These are phyloP conservation scores for Platycheirus albimanus DNA, from an alignment of 2,888 invertebrate species.

Conservation along the genomic window DNA sequence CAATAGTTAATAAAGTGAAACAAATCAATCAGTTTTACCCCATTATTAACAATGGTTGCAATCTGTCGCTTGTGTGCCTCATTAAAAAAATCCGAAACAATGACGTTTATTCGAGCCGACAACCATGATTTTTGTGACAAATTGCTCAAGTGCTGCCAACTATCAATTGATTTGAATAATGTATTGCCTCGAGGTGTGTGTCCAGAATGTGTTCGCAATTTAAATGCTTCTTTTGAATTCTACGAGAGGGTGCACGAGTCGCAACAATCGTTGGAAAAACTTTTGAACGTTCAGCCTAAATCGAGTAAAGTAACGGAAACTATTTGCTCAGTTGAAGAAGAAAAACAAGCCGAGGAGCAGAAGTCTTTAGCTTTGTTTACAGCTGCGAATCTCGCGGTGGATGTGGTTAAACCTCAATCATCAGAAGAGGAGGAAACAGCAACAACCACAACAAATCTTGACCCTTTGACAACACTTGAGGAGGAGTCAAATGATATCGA, in stretches of 20 bases:
- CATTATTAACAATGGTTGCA: constrained; percentile 57
- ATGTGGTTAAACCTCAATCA: not conserved
- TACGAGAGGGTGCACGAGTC: constrained; percentile 77
- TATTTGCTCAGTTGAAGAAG: not conserved
- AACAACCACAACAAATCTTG: not conserved
- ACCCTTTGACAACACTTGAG: not conserved
- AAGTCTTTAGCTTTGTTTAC: constrained; percentile 22
- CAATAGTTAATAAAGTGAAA: too few species aligned
- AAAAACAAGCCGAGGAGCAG: not conserved
- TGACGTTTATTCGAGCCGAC: constrained; percentile 74
- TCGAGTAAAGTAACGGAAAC: not conserved
- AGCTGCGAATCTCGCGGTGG: not conserved
- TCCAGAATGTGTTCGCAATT: constrained; percentile 74
- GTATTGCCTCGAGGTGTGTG: constrained; percentile 77
- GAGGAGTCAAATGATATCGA: too few species aligned
- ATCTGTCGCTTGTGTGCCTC: constrained; percentile 79
- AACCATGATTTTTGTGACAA: constrained; percentile 75
- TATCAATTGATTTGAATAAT: constrained; percentile 75
- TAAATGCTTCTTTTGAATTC: constrained; percentile 76
- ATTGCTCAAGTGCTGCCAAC: constrained; percentile 76
- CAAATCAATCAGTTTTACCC: too few species aligned
- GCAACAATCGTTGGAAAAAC: constrained; percentile 76
- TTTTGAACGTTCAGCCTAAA: constrained; percentile 37
- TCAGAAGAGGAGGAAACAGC: not conserved
- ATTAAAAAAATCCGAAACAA: constrained; percentile 75